phyloP scores from a whole-genome alignment of 1,140 invertebrate genomes.

The Bemisia tabaci region DNA sequence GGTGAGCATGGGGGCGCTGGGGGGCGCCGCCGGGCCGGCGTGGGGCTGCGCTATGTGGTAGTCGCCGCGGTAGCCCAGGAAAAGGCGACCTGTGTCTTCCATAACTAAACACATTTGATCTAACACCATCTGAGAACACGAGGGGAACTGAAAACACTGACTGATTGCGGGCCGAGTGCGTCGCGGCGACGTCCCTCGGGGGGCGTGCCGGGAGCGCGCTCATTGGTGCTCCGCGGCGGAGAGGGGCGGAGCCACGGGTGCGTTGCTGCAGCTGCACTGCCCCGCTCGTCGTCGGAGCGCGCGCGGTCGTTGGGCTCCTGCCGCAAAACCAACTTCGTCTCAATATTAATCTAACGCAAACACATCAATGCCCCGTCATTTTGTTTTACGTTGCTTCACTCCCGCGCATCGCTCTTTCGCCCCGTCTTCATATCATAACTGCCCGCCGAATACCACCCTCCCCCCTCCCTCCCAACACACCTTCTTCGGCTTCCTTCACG shows the following conservation, averaged over 20 bases:
- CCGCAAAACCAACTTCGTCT: background rate
- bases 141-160: background rate
- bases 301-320: no score
- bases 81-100: conserved; percentile 21
- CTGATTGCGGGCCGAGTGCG: background rate
- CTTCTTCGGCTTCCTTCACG: conserved; percentile 10
- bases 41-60: conserved; percentile 1
- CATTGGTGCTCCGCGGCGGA: background rate
- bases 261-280: no score
- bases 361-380: background rate
- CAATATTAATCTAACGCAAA: background rate
- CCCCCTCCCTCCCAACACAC: conserved; percentile 1
- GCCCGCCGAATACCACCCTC: background rate
- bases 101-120: conserved; percentile 22
- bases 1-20: background rate
- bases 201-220: background rate
- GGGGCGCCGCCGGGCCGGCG: conserved; percentile 2
- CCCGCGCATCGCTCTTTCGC: background rate
- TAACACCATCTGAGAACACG: conserved; percentile 1
- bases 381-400: conserved; percentile 1
- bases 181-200: conserved; percentile 2
- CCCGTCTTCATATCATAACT: background rate
- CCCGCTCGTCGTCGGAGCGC: no score
- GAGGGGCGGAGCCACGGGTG: no score
- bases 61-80: conserved; percentile 20